phyloP scores from a whole-genome alignment of 2,888 invertebrate genomes.

The Archips crataeganus region DNA sequence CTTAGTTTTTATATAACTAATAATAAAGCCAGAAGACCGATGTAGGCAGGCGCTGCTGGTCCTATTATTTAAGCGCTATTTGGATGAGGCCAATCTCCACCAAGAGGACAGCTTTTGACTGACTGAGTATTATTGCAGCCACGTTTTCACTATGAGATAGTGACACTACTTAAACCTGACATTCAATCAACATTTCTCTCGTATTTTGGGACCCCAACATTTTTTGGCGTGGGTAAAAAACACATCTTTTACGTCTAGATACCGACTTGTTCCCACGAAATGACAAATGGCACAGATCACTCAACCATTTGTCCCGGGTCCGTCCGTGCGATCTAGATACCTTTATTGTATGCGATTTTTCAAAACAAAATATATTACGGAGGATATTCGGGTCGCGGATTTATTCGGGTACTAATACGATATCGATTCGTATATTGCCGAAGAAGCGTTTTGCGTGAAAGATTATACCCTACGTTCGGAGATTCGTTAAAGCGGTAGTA shows the following conservation, averaged over 20 bases:
- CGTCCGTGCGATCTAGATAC: slow-evolving; percentile 42
- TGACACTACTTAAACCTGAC: background rate
- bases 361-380: slow-evolving; percentile 42
- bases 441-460: slow-evolving; percentile 19
- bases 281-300: slow-evolving; percentile 43
- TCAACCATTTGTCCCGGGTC: slow-evolving; percentile 45
- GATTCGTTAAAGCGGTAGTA: slow-evolving; percentile 3
- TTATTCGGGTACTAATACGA: slow-evolving; percentile 16
- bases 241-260: slow-evolving; percentile 34
- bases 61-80: too few species aligned
- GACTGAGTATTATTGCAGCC: background rate
- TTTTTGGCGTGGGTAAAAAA: slow-evolving; percentile 31
- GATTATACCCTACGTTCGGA: slow-evolving; percentile 17
- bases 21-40: too few species aligned
- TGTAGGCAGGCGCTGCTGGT: too few species aligned
- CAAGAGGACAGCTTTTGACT: too few species aligned
- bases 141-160: background rate
- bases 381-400: slow-evolving; percentile 49
- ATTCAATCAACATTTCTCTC: background rate
- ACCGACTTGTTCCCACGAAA: slow-evolving; percentile 40
- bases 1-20: too few species aligned
- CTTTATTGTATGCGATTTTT: slow-evolving; percentile 42
- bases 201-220: background rate
- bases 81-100: too few species aligned
- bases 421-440: slow-evolving; percentile 32